Evolutionary conservation across 2,888 invertebrate species (phyloP).

Genomic region (Calliscelio sp.): DNA sequence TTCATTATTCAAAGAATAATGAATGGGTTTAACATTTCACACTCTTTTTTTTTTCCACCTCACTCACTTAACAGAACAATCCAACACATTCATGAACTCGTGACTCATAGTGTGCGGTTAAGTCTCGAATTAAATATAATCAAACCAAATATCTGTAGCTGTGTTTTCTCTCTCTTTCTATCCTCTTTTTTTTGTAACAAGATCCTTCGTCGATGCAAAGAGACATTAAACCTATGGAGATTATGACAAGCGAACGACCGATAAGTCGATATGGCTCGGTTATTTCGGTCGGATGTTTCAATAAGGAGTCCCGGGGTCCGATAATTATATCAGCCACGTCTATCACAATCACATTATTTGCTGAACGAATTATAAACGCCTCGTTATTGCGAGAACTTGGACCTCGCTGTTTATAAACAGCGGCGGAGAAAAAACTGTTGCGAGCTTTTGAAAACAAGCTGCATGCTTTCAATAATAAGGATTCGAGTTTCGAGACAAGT

Average conservation of each 20-base stretch:
- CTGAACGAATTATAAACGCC: no score
- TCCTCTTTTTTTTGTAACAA: slow-evolving; percentile 26
- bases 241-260: slow-evolving; percentile 39
- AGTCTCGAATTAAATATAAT: slow-evolving; percentile 17
- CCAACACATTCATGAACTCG: background rate
- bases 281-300: slow-evolving; percentile 39
- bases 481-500: no score
- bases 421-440: no score
- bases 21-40: background rate
- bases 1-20: background rate
- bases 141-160: background rate
- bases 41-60: background rate
- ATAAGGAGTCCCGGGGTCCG: slow-evolving; percentile 16
- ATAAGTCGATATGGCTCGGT: slow-evolving; percentile 23
- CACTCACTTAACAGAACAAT: background rate
- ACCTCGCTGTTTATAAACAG: no score
- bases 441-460: no score
- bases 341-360: background rate
- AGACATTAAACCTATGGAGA: slow-evolving; percentile 40
- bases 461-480: no score
- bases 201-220: slow-evolving; percentile 15
- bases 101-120: background rate
- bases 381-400: no score
- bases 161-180: no score
- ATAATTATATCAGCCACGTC: background rate